These are phyloP conservation scores for Melipona beecheii DNA, from an alignment of 2,888 invertebrate species.

Conservation along the genomic window DNA sequence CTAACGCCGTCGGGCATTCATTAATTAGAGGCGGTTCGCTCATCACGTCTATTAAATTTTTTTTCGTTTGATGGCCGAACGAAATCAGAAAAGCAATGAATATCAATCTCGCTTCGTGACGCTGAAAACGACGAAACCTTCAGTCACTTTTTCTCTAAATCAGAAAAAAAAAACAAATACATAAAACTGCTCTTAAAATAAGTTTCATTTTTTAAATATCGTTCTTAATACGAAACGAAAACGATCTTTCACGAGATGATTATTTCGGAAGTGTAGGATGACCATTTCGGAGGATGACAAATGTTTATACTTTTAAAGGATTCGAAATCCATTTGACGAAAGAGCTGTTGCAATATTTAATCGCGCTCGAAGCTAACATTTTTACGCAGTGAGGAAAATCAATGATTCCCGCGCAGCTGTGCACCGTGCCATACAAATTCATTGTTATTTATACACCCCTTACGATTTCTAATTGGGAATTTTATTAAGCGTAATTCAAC, in stretches of 20 bases:
- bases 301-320: not conserved
- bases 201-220: not conserved
- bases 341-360: not conserved
- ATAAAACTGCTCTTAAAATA: not conserved
- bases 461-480: not conserved
- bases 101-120: conserved; percentile 15
- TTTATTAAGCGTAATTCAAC: not conserved
- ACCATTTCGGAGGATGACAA: not conserved
- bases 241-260: no score
- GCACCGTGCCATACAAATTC: not conserved
- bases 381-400: not conserved
- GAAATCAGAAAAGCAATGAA: conserved; percentile 35
- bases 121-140: conserved; percentile 11
- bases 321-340: not conserved
- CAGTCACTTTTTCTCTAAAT: not conserved
- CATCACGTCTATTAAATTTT: conserved; percentile 45
- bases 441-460: not conserved
- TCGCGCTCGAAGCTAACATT: not conserved
- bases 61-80: conserved; percentile 31
- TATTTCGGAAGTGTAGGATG: not conserved
- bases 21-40: conserved; percentile 59
- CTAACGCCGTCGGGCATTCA: conserved; percentile 58
- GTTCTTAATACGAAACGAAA: not conserved
- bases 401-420: not conserved
- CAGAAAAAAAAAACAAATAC: not conserved